A percentile compares a stretch with the other conserved stretches of the same genome.
phyloP scores from a whole-genome alignment of 2,113 vertebrate genomes.

The Rhodinocichla rosea region DNA sequence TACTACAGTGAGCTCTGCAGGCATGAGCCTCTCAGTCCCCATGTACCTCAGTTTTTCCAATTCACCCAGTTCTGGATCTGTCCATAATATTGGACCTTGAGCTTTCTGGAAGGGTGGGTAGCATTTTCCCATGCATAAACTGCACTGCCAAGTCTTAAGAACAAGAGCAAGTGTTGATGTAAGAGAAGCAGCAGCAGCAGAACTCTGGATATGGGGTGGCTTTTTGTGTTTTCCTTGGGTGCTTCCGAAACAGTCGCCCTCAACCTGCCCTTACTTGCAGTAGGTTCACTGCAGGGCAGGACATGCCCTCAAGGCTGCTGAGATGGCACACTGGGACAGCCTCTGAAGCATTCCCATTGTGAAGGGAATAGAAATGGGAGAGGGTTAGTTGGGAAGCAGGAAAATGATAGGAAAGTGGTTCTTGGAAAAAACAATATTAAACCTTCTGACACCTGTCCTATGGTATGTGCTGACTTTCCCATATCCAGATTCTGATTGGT shows the following conservation, averaged over 20 bases:
- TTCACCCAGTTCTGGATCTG: neutral
- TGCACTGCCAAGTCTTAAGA: neutral
- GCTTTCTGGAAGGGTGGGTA: neutral
- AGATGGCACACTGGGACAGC: neutral
- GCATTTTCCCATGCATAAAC: neutral
- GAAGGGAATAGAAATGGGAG: neutral
- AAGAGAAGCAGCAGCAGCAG: neutral
- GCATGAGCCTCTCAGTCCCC: neutral
- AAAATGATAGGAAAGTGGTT: neutral
- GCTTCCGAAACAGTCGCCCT: neutral
- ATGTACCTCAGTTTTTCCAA: fast-evolving
- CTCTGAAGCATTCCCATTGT: neutral
- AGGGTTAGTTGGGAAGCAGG: neutral
- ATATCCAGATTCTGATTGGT: neutral
- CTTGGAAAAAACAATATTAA: neutral
- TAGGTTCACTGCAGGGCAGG: neutral
- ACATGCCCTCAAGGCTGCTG: neutral
- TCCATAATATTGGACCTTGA: neutral
- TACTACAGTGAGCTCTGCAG: neutral
- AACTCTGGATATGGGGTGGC: neutral
- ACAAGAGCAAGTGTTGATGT: neutral
- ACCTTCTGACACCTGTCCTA: fast-evolving
- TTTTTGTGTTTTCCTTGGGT: neutral
- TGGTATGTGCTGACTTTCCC: neutral
- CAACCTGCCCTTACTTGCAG: neutral